A percentile compares a stretch with the other conserved stretches of the same genome.
These are phyloP conservation scores for Rhizomys pruinosus DNA, from an alignment of 2,113 vertebrate genomes.

Conservation along the genomic window DNA sequence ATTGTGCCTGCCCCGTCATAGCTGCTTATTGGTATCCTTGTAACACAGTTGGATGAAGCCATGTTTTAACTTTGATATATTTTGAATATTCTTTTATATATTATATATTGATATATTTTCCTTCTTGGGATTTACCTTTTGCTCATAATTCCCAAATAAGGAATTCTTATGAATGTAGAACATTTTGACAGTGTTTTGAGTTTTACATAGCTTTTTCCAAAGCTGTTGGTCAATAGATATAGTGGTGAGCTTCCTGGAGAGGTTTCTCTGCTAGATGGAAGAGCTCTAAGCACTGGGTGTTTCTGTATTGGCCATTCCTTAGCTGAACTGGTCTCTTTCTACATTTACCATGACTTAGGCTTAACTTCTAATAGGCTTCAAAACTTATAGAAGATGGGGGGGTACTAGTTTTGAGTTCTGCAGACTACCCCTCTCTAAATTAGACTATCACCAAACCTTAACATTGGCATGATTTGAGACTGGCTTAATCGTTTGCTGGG, in stretches of 20 bases:
- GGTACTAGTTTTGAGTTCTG: not conserved
- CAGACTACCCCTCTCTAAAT: not conserved
- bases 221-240: not conserved
- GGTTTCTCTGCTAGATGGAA: not conserved
- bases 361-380: no score
- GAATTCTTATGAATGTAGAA: not conserved
- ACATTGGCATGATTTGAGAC: not conserved
- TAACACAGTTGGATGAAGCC: not conserved
- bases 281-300: not conserved
- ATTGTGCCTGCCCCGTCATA: no score
- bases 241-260: not conserved
- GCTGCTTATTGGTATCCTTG: not conserved
- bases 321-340: not conserved
- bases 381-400: not conserved
- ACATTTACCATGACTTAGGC: not conserved
- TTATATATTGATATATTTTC: not conserved
- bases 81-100: no score
- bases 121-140: not conserved
- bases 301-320: not conserved
- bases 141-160: not conserved
- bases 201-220: not conserved
- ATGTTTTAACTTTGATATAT: not conserved
- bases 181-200: not conserved
- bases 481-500: not conserved
- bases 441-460: not conserved